These are phyloP conservation scores for Picus viridis DNA, from an alignment of 2,797 vertebrate species.

Conservation along the genomic window DNA sequence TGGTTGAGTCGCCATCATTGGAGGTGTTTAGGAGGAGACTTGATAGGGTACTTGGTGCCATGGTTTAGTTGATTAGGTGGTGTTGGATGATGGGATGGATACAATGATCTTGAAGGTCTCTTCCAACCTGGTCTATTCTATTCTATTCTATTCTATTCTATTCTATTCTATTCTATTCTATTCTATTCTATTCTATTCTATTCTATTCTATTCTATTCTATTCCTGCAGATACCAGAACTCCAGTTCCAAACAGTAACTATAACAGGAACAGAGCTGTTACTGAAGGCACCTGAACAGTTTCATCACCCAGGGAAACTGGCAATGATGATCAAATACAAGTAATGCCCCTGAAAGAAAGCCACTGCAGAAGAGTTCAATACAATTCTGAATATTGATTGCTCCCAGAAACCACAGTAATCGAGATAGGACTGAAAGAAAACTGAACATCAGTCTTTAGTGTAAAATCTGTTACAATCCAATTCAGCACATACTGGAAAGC, in stretches of 20 bases:
- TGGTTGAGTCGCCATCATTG: too few relatives aligned
- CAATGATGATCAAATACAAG: slow-evolving; percentile 24
- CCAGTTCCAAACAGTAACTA: not conserved
- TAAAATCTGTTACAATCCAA: slow-evolving; percentile 64
- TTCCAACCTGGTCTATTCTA: too few relatives aligned
- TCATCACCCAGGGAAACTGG: not conserved
- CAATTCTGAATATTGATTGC: slow-evolving; percentile 48
- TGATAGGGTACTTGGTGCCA: too few relatives aligned
- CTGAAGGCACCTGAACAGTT: not conserved
- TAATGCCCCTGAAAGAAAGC: slow-evolving; percentile 11
- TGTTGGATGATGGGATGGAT: too few relatives aligned
- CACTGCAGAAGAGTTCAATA: slow-evolving; percentile 12
- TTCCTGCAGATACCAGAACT: not conserved
- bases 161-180: too few relatives aligned
- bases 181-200: too few relatives aligned
- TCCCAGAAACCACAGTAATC: slow-evolving; percentile 41
- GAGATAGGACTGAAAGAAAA: slow-evolving; percentile 10
- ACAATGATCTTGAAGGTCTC: too few relatives aligned
- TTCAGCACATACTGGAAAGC: slow-evolving; percentile 32
- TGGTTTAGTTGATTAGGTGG: too few relatives aligned
- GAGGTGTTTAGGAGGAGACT: too few relatives aligned
- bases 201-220: too few relatives aligned
- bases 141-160: too few relatives aligned
- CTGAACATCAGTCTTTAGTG: slow-evolving; percentile 27
- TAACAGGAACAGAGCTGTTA: not conserved